Conservation (phyloP, 2,113 vertebrate genomes). For the Triplophysa dalaica region DNA sequence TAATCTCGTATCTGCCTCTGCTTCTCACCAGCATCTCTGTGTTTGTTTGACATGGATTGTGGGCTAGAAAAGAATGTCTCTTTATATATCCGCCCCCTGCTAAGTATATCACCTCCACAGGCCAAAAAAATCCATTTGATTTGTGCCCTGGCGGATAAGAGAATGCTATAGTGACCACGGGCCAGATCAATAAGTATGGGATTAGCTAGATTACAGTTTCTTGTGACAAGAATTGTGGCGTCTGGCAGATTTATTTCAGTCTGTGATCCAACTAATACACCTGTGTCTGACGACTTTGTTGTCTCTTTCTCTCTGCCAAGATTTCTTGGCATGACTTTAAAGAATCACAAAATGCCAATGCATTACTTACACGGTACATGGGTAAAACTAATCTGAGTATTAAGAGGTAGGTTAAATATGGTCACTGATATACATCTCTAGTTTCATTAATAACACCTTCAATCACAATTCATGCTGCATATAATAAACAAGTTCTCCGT, state of each 20-base stretch:
- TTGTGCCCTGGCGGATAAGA: conserved; percentile 5
- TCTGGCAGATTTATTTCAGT: conserved; percentile 46
- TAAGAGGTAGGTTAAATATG: too few species aligned
- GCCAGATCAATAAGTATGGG: conserved; percentile 29
- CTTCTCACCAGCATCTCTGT: conserved; percentile 9
- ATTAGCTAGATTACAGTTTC: conserved; percentile 36
- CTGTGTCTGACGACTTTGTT: conserved; percentile 1
- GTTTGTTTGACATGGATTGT: conserved; percentile 34
- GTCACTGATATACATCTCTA: too few species aligned
- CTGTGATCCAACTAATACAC: background rate
- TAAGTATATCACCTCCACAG: conserved; percentile 44
- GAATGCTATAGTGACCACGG: background rate
- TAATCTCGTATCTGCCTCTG: background rate
- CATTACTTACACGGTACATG: too few species aligned
- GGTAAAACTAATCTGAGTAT: too few species aligned
- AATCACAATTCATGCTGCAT: conserved; percentile 36
- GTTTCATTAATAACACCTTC: background rate
- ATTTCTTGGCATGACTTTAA: conserved; percentile 20
- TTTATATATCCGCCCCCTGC: conserved; percentile 29
- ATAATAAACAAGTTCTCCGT: background rate
- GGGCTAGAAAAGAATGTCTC: conserved; percentile 4
- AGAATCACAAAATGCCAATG: too few species aligned
- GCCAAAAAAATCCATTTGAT: conserved; percentile 21
- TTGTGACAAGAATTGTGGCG: background rate
- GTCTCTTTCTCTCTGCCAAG: conserved; percentile 9